Evolutionary conservation across 2,113 vertebrate species (phyloP), one percentile per base, ranked within the genome.

Genomic region (Cololabis saira): DNA sequence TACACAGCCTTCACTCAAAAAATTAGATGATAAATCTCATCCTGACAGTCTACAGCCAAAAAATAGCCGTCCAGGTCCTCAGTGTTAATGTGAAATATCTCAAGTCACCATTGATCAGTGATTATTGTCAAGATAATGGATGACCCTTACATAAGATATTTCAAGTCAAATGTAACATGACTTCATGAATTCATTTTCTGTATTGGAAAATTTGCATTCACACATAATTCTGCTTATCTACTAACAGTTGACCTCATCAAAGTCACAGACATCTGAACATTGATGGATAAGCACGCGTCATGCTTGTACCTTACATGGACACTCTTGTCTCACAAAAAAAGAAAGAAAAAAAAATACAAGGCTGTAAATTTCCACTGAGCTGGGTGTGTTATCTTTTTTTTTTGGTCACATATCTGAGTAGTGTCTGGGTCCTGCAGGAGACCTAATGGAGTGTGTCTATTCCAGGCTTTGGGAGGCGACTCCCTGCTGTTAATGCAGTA

Each of bases 401-500:
- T 2, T 61, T 51, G 7, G 4, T 65, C 68, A 55, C 65, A 61
- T 74, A 63, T 73, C 67, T 71, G 60, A 76, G 65, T 56, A 50
- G 68, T 62, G 48, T 76, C 37, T 61, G 72, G 73, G 56, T 89
- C 83, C 67, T 80, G 52, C 16, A 82, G 78, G 50, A 87, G 50
- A 85, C 61, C 59, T 88, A 88, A 91, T 89, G 81, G 77, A 87
- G 66, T 86, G 81, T 77, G 76, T 87, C 81, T 80, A 79, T 86
- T 88, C 74, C 74, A 67, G 78, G 73, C 75, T 78, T 74, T 79
- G 71, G 74, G 62, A 83, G 67, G 67, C 5, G 64, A 82, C 81
- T 75, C 71, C 86, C 83, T 69, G 79, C 81, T 81, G 85, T 40
- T 84, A 74, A 61, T 84, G 81, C 80, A 82, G 81, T 67, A 69